Percentiles rank a stretch among this genome's conserved stretches.
Evolutionary conservation across 1,140 invertebrate species (phyloP).

Genomic region (Doryteuthis pealeii): DNA sequence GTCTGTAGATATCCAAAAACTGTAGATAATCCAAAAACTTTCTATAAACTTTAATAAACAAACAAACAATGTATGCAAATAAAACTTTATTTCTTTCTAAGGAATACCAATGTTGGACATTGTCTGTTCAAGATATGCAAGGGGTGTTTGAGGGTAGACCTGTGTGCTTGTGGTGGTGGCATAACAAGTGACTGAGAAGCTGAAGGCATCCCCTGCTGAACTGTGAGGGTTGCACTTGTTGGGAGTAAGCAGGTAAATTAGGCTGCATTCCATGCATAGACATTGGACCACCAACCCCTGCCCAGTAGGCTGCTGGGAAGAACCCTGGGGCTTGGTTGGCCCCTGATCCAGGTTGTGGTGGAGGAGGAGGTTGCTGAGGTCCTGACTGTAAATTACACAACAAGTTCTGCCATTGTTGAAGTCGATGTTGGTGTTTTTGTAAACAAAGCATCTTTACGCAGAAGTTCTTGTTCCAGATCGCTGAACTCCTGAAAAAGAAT

Average conservation of each 20-base stretch:
- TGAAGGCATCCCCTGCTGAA: conserved; percentile 63
- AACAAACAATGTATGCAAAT: too few relatives aligned
- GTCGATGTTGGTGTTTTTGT: conserved; percentile 86
- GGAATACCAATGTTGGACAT: conserved; percentile 77
- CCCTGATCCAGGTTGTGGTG: conserved; percentile 46
- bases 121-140: conserved; percentile 78
- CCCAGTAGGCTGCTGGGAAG: too few relatives aligned
- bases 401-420: conserved; percentile 84
- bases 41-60: too few relatives aligned
- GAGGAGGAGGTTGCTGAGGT: conserved; percentile 15
- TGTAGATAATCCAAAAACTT: too few relatives aligned
- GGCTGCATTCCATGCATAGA: not conserved
- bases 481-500: conserved; percentile 70
- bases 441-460: conserved; percentile 85
- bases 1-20: too few relatives aligned
- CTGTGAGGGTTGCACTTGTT: conserved; percentile 36
- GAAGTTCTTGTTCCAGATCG: conserved; percentile 81
- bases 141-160: conserved; percentile 69
- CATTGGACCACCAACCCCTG: not conserved
- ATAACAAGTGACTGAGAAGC: conserved; percentile 52
- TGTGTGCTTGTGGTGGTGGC: conserved; percentile 33
- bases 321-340: not conserved
- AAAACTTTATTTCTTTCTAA: conserved; percentile 14
- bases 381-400: conserved; percentile 54
- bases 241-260: conserved; percentile 25